A percentile compares a stretch with the other conserved stretches of the same genome.
phyloP scores from a whole-genome alignment of 2,797 vertebrate species.

The Cirrhinus molitorella region DNA sequence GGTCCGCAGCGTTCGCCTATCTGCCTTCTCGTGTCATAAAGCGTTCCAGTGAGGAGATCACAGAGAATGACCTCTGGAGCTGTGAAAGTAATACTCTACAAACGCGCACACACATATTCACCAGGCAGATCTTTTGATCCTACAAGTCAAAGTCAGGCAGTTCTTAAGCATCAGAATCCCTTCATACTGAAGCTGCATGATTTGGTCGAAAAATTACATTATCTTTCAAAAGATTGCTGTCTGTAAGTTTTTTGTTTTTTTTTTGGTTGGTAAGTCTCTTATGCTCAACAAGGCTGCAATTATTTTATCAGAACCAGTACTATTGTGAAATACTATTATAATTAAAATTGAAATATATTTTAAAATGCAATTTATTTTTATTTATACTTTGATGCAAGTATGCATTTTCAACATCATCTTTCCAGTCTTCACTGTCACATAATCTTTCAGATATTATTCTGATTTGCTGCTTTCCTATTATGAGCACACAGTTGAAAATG shows the following conservation, averaged over 20 bases:
- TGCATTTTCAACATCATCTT: neutral
- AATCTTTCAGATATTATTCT: neutral
- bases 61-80: conserved; percentile 42
- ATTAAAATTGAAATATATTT: neutral
- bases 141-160: neutral
- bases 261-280: neutral
- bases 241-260: neutral
- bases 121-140: conserved; percentile 24
- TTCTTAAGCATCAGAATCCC: conserved; percentile 14
- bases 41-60: conserved; percentile 35
- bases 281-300: neutral
- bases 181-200: neutral
- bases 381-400: neutral
- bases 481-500: neutral
- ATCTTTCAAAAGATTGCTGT: neutral
- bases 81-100: conserved; percentile 6
- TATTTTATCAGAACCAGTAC: neutral
- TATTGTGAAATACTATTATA: neutral
- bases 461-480: neutral
- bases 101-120: neutral
- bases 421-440: neutral
- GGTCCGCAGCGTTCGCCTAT: neutral
- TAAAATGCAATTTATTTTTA: neutral
- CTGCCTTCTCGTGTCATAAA: conserved; percentile 17
- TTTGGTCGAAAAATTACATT: neutral